Base-by-base conservation (phyloP, 2,888 invertebrate species). In the Protonemura montana region DNA sequence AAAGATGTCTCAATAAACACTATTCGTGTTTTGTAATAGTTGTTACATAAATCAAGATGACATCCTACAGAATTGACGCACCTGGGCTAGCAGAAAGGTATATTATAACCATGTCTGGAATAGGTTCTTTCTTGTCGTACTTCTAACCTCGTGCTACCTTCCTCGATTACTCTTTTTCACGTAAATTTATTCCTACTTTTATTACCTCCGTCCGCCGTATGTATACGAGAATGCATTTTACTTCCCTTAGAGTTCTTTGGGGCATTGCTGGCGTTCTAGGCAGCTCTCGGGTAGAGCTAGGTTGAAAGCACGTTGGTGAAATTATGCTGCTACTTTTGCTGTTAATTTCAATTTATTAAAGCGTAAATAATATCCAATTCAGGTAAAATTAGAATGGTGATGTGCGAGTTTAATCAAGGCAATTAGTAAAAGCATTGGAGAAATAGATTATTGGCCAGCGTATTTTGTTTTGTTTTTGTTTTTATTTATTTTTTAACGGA, bases 181-280 rank as follows among this genome's bases (percentile, higher is more conserved):
- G 84, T 84, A 84, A 84, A 84, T 84, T 84, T 84, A 84, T 84
- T 84, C 84, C 84, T 76, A 76, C 76, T 84, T 84, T 84, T 84
- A 84, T 84, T 84, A 59, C 84, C 84, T 59, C 84, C 76, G 59
- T 84, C 59, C 59, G 59, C 59, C 59, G 6, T 59, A 59, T 59
- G 59, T 59, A 59, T 59, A 59, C 59, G 59, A 59, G 59, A 59
- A 59, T 59, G 59, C 59, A 59, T 59, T 59, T 59, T 21, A 59
- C 21, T 59, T 21, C 59, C 59, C 13, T 21, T 10, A n/a, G 59
- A 10, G 59, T 59, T 59, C 59, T 3, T 59, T 10, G 59, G 16
- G 1, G 2, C 59, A 21, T 59, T 13, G 59, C 13, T 10, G 21
- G 83, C 21, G 59, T 59, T 10, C 59, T 59, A 7, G 3, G 5